Conservation (phyloP, 2,797 vertebrate genomes). For the Esox masquinongy region DNA sequence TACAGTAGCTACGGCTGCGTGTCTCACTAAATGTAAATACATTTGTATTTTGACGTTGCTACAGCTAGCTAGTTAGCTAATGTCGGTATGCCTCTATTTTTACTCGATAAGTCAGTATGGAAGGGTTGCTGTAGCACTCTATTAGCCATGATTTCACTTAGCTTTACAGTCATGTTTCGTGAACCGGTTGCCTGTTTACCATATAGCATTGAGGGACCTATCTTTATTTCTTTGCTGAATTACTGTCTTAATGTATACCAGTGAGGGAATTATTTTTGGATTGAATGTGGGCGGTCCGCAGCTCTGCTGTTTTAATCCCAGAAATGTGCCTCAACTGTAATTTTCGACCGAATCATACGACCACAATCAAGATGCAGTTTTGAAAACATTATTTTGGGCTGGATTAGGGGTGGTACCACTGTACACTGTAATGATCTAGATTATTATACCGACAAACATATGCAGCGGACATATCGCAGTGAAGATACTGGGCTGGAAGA, state of each 20-base stretch:
- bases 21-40: neutral
- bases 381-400: neutral
- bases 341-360: too few relatives aligned
- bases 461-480: neutral
- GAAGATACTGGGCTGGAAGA: neutral
- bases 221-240: conserved; percentile 24
- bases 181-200: neutral
- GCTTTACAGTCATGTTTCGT: neutral
- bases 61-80: conserved; percentile 33
- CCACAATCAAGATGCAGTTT: too few relatives aligned
- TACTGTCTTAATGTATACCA: neutral
- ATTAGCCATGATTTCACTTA: neutral
- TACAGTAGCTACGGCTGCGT: neutral
- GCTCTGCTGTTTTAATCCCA: neutral
- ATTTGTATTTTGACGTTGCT: conserved; percentile 29
- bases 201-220: conserved; percentile 42
- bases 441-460: neutral
- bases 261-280: neutral
- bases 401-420: neutral
- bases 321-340: neutral
- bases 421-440: neutral
- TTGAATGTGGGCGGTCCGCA: conserved; percentile 3
- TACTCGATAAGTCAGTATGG: neutral
- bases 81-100: neutral
- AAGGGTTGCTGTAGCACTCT: neutral